These are phyloP conservation scores for Noctua janthina DNA, from an alignment of 2,888 invertebrate genomes.

Conservation along the genomic window DNA sequence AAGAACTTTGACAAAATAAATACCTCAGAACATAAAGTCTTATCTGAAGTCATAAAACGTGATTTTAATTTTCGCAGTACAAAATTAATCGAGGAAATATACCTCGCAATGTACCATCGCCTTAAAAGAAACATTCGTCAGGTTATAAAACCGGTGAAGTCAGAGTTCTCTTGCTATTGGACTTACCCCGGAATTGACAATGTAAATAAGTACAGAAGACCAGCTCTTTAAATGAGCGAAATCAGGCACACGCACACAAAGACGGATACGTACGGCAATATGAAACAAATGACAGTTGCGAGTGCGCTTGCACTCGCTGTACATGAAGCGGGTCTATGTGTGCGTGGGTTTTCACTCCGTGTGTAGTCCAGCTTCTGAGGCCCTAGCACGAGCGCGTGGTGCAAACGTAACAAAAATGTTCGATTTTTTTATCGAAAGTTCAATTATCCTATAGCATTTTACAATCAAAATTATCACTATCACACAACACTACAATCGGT, in stretches of 20 bases:
- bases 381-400: too few species aligned
- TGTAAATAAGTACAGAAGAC: constrained; percentile 3
- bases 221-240: background rate
- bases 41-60: constrained; percentile 31
- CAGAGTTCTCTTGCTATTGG: constrained; percentile 49
- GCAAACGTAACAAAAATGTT: too few species aligned
- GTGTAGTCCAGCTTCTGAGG: too few species aligned
- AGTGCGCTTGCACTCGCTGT: too few species aligned
- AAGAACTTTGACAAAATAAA: constrained; percentile 25
- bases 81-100: constrained; percentile 33
- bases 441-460: too few species aligned
- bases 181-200: constrained; percentile 48
- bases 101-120: constrained; percentile 11
- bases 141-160: constrained; percentile 62
- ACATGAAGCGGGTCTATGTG: too few species aligned
- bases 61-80: constrained; percentile 41
- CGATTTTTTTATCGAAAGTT: too few species aligned
- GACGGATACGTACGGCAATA: background rate
- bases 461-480: too few species aligned
- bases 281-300: background rate
- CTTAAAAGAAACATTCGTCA: constrained; percentile 56
- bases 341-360: too few species aligned
- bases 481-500: too few species aligned
- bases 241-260: background rate
- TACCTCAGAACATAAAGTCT: constrained; percentile 3